Evolutionary conservation across 2,888 invertebrate species (phyloP).

Genomic region (Nomada ruficornis): DNA sequence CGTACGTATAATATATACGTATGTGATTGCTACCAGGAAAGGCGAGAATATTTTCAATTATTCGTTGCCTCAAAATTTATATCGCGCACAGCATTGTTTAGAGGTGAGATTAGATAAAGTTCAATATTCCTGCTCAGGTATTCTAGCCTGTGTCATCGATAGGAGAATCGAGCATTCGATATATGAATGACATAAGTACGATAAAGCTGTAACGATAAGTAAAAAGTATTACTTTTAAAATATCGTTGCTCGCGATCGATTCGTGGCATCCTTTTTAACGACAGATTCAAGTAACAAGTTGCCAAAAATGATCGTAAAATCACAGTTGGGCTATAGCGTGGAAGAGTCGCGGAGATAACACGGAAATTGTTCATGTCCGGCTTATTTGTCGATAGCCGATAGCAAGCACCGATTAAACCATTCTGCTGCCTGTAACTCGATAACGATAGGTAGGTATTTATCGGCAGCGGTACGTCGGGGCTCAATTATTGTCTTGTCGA

Average conservation of each 20-base stretch:
- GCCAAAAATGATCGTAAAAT: not conserved
- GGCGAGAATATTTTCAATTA: not conserved
- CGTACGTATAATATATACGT: not conserved
- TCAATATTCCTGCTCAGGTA: constrained; percentile 31
- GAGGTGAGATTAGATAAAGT: constrained; percentile 62
- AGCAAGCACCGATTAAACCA: constrained; percentile 75
- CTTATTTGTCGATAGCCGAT: constrained; percentile 74
- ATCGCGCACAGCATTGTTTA: constrained; percentile 21
- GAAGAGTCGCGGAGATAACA: not conserved
- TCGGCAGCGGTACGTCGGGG: constrained; percentile 61
- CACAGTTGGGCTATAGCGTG: not conserved
- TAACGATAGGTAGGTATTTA: constrained; percentile 79
- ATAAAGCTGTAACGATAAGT: too few species aligned
- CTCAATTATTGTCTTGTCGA: constrained; percentile 61
- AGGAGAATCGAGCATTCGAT: not conserved
- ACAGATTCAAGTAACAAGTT: too few species aligned
- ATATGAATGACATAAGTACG: not conserved
- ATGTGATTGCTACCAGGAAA: not conserved
- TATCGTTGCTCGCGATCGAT: too few species aligned
- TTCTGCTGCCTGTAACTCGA: constrained; percentile 63
- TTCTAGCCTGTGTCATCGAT: constrained; percentile 45
- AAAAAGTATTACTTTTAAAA: too few species aligned
- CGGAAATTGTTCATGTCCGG: constrained; percentile 51
- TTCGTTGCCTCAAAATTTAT: not conserved
- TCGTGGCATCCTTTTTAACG: too few species aligned